Evolutionary conservation across 1,140 invertebrate genomes (phyloP).

Genomic region (Drosophila nigrodunni): DNA sequence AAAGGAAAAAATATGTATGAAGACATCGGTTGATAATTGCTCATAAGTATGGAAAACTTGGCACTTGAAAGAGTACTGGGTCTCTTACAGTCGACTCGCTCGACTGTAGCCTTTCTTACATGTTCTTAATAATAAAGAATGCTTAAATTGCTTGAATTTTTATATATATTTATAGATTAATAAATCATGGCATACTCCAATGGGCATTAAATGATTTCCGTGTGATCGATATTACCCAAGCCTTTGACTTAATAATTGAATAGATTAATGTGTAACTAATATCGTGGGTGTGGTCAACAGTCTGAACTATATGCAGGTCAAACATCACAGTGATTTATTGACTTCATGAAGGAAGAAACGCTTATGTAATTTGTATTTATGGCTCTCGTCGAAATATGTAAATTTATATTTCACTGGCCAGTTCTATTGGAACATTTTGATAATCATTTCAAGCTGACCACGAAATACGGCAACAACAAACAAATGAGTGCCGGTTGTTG

Average conservation of each 20-base stretch:
- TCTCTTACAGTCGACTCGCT: too few species aligned
- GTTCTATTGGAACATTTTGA: constrained; percentile 18
- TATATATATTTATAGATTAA: constrained; percentile 7
- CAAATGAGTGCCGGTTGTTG: constrained; percentile 19
- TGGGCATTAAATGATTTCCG: constrained; percentile 16
- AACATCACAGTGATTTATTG: constrained; percentile 51
- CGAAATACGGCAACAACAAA: constrained; percentile 3
- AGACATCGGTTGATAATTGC: too few species aligned
- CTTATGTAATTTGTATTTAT: constrained; percentile 43
- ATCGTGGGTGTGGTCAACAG: constrained; percentile 37
- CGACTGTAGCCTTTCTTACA: too few species aligned
- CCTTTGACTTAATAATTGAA: constrained; percentile 52
- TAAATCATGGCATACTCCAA: constrained; percentile 42
- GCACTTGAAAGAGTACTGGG: too few species aligned
- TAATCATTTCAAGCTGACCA: constrained; percentile 25
- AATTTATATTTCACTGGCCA: constrained; percentile 16
- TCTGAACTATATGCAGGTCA: constrained; percentile 46
- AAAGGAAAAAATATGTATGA: too few species aligned
- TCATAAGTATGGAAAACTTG: too few species aligned
- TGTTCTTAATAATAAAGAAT: too few species aligned
- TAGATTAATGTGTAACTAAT: constrained; percentile 47
- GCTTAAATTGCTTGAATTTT: too few species aligned
- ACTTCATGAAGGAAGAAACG: constrained; percentile 3
- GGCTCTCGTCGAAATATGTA: constrained; percentile 21
- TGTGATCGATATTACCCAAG: constrained; percentile 38